Evolutionary conservation across 2,113 vertebrate species (phyloP), one percentile per base, ranked within the genome.

Genomic region (Oostethus manadensis): DNA sequence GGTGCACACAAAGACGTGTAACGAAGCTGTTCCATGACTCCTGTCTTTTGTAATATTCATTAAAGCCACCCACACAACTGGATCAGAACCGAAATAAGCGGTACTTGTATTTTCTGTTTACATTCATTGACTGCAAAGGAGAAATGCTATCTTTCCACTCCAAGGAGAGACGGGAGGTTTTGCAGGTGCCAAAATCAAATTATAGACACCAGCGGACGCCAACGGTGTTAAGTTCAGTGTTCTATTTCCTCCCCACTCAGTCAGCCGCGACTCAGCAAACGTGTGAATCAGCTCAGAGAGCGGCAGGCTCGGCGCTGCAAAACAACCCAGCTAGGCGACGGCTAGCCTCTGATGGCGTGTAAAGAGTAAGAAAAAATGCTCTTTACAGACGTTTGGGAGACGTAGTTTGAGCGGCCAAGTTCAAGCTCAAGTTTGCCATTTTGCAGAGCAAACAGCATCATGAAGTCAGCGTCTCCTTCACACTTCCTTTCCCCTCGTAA

Each of bases 251-350:
- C 14, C 58, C 51, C n/a, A 51, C 29, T 62, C 45, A 18, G 45
- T 51, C 54, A 16, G 56, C n/a, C 51, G 59, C 67, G 66, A 78
- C 54, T 73, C 26, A 54, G 60, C 54, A 60, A 51, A 58, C 15
- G 60, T 45, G 64, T 54, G 66, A 80, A 64, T 73, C 2, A 54
- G 20, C 33, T 54, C 18, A 29, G 56, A 58, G 45, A 35, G 46
- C 2, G 21, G 21, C 26, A 3, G 17, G 54, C 44, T 54, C 26
- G 16, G 17, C 8, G 10, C 57, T 49, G 54, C 51, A 53, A 64
- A 73, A 58, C 53, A 49, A 29, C 23, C 50, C 29, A 1, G 2
- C 18, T 33, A 11, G 23, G 50, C 26, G 40, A 60, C 54, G 3
- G 38, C 8, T 0, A 71, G 0, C 54, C 53, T 56, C 58, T 71